Percentiles rank a stretch among this genome's conserved stretches.
phyloP scores from a whole-genome alignment of 2,888 invertebrate species.

The Macaria notata region DNA sequence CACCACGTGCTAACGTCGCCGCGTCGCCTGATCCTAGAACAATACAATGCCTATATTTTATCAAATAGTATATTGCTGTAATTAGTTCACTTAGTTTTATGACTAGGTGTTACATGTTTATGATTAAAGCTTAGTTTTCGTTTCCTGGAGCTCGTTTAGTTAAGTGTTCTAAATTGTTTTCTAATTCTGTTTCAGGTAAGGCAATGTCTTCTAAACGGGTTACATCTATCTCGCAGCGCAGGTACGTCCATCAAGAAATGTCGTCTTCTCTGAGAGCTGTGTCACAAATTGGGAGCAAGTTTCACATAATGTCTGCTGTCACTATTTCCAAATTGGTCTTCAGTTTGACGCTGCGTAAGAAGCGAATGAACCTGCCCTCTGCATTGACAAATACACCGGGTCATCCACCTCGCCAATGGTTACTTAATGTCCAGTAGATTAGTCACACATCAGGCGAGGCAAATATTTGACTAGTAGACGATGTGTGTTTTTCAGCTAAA shows the following conservation, averaged over 20 bases:
- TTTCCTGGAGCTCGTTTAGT: neutral
- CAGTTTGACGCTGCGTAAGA: conserved; percentile 35
- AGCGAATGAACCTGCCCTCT: conserved; percentile 59
- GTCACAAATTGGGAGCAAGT: conserved; percentile 13
- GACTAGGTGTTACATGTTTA: too few relatives aligned
- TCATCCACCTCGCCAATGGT: conserved; percentile 69
- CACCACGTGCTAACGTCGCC: conserved; percentile 22
- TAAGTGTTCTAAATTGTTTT: conserved; percentile 29
- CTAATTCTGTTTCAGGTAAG: conserved; percentile 76
- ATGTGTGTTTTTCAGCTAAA: conserved; percentile 51
- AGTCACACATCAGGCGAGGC: conserved; percentile 60
- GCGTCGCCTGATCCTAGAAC: conserved; percentile 6
- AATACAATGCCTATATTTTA: neutral
- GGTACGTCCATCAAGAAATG: conserved; percentile 64
- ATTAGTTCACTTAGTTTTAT: too few relatives aligned
- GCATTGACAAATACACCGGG: conserved; percentile 63
- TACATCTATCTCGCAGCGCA: conserved; percentile 60
- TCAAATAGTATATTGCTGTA: too few relatives aligned
- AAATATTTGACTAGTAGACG: conserved; percentile 62
- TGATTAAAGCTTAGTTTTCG: too few relatives aligned
- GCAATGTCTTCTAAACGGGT: conserved; percentile 76
- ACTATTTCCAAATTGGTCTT: conserved; percentile 25
- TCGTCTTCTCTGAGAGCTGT: conserved; percentile 26
- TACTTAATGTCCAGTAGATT: conserved; percentile 72
- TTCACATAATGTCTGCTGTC: conserved; percentile 29